Evolutionary conservation across 2,797 vertebrate genomes (phyloP), one percentile per base, ranked within the genome.

Genomic region (Gambelia wislizenii): DNA sequence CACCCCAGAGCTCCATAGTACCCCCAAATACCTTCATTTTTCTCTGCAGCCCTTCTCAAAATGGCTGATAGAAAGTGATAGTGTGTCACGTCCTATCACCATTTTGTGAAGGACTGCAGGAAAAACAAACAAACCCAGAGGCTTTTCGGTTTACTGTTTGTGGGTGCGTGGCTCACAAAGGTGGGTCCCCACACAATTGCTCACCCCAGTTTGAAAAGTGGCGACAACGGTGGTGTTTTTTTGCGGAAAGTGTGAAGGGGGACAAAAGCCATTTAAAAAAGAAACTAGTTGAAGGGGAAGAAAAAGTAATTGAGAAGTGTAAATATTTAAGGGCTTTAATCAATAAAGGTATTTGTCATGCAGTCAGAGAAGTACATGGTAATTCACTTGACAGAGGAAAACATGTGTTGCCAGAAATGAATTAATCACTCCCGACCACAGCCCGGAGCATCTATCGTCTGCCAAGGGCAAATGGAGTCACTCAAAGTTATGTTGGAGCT

Each of bases 341-440:
- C 86, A 13, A n/a, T 52, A 42, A 82, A 84, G 67, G 47, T 74
- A 25, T 81, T 76, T 27, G 67, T 87, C 89, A 88, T 85, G 87
- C 74, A 61, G 77, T 36, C 27, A 0, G 44, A 83, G 90, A 75
- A 52, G 80, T 56, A 42, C 52, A 18, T 47, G 7, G 70, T 3
- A 16, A 42, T 88, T 86, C 54, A 1, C 3, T 54, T 67, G n/a
- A 25, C 1, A 2, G 47, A 59, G 56, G 81, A 83, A 82, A 42
- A 84, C 1, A 6, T 2, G 0, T 69, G 77, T 79, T 86, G 72
- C 76, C 59, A 49, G 25, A 77, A 18, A 54, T 12, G 47, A 30
- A n/a, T 44, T 75, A 42, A 54, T 79, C 83, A 86, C 64, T 42
- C 25, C 0, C 30, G 75, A 49, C 25, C 12, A 4, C 52, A 36